phyloP scores from a whole-genome alignment of 2,888 invertebrate genomes.

The Tipula vernalis region DNA sequence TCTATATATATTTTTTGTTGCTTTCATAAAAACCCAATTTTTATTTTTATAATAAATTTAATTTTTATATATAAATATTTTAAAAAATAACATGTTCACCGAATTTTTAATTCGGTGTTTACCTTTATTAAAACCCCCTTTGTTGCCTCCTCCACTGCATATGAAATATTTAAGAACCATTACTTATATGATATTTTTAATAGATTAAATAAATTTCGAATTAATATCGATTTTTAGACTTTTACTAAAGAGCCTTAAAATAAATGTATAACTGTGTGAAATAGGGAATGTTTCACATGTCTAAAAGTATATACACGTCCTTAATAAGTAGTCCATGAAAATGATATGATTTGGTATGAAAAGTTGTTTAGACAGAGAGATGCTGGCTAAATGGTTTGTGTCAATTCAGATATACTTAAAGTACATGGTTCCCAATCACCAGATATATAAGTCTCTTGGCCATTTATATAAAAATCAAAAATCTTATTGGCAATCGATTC shows the following conservation, averaged over 20 bases:
- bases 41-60: background rate
- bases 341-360: background rate
- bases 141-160: conserved; percentile 80
- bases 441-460: background rate
- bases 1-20: background rate
- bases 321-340: background rate
- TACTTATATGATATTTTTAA: background rate
- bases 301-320: background rate
- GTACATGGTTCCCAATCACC: background rate
- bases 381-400: background rate
- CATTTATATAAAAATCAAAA: background rate
- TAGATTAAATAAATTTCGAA: background rate
- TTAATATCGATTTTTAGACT: background rate
- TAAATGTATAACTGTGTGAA: background rate
- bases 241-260: background rate
- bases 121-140: conserved; percentile 95
- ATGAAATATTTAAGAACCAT: conserved; percentile 15
- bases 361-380: background rate
- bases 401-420: background rate
- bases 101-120: conserved; percentile 66
- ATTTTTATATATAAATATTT: conserved; percentile 12
- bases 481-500: background rate
- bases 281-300: background rate
- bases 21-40: background rate
- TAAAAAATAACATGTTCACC: conserved; percentile 36